phyloP scores from a whole-genome alignment of 2,888 invertebrate genomes.

The Chesias legatella region DNA sequence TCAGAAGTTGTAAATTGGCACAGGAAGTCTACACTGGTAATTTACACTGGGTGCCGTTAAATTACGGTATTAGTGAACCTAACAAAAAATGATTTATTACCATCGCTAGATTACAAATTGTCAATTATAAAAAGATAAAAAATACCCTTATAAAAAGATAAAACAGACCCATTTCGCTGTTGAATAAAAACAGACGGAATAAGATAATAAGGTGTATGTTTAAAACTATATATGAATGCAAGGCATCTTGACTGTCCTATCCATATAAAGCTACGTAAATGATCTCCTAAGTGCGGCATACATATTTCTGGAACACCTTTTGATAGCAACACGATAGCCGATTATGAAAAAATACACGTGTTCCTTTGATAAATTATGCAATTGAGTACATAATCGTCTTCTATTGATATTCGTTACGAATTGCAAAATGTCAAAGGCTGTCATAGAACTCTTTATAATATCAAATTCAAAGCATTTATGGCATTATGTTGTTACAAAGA shows the following conservation, averaged over 20 bases:
- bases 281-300: constrained; percentile 10
- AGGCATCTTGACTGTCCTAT: constrained; percentile 11
- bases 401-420: too few relatives aligned
- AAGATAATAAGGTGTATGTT: constrained; percentile 8
- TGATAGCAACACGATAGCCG: constrained; percentile 5
- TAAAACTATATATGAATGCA: constrained; percentile 11
- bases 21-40: neutral
- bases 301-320: constrained; percentile 20
- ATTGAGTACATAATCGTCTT: too few relatives aligned
- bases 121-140: neutral
- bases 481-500: too few relatives aligned
- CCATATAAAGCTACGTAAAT: constrained; percentile 17
- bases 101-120: too few relatives aligned
- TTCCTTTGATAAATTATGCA: constrained; percentile 3
- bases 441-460: too few relatives aligned
- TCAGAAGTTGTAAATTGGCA: too few relatives aligned
- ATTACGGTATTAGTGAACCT: neutral
- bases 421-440: too few relatives aligned
- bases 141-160: neutral
- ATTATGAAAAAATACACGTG: constrained; percentile 9
- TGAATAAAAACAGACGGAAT: constrained; percentile 1
- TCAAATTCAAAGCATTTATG: too few relatives aligned
- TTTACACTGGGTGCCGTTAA: neutral
- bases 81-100: constrained; percentile 1
- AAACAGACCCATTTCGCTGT: neutral